phyloP scores from a whole-genome alignment of 2,888 invertebrate species.

The Andricus curvator region DNA sequence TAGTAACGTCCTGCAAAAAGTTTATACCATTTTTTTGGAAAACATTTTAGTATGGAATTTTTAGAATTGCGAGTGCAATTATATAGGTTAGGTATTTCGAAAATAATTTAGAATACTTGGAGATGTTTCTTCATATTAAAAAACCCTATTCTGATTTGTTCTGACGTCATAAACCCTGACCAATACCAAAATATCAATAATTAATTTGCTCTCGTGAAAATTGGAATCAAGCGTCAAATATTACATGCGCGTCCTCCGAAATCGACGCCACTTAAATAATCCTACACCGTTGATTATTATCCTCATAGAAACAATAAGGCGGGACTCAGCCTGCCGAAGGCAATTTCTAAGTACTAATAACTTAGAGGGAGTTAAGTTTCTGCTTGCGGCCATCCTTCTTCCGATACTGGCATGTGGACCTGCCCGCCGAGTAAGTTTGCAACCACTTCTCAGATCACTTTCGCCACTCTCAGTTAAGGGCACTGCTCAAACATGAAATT shows the following conservation, averaged over 20 bases:
- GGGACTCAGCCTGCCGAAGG: background rate
- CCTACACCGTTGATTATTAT: background rate
- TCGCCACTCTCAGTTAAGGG: background rate
- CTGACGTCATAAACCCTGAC: too few species aligned
- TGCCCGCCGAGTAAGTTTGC: background rate
- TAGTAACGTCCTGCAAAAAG: too few species aligned
- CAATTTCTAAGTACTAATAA: background rate
- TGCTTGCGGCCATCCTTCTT: background rate
- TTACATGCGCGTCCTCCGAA: background rate
- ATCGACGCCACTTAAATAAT: background rate
- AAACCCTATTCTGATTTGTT: too few species aligned
- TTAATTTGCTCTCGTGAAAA: background rate
- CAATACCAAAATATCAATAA: too few species aligned
- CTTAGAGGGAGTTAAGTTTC: background rate
- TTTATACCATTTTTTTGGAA: too few species aligned
- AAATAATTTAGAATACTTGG: too few species aligned
- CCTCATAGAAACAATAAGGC: background rate
- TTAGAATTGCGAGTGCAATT: too few species aligned
- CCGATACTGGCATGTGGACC: background rate
- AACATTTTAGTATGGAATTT: too few species aligned
- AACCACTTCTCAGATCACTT: conserved; percentile 7
- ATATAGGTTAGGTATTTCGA: too few species aligned
- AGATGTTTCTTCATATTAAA: too few species aligned
- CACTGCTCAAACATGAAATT: background rate
- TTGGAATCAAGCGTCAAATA: background rate